These are phyloP conservation scores for Watersipora subatra DNA, from an alignment of 1,140 invertebrate genomes.

Conservation along the genomic window DNA sequence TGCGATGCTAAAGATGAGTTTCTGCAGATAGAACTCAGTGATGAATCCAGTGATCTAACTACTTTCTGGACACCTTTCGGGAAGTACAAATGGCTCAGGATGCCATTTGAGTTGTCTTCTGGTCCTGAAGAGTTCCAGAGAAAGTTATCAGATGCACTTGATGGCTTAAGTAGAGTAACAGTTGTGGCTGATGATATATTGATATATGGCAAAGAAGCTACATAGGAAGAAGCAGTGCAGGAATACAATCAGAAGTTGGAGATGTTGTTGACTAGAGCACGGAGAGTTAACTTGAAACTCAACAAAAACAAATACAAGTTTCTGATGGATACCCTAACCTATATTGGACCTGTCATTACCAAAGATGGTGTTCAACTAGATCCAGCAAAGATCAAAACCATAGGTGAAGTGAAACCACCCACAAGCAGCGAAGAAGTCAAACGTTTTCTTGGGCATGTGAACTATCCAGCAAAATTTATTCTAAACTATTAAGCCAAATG, in stretches of 20 bases:
- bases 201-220: constrained; percentile 9
- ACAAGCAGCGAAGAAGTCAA: constrained; percentile 8
- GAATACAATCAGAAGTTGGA: constrained; percentile 10
- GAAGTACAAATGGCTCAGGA: constrained; percentile 13
- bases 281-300: constrained; percentile 24
- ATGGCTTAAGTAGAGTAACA: constrained; percentile 8
- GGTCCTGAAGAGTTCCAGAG: constrained; percentile 13
- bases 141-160: constrained; percentile 7
- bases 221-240: constrained; percentile 7
- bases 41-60: constrained; percentile 13
- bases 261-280: not conserved
- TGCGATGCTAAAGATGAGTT: constrained; percentile 40
- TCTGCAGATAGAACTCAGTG: constrained; percentile 15
- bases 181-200: constrained; percentile 11
- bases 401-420: constrained; percentile 15
- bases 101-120: constrained; percentile 17
- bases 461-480: constrained; percentile 17
- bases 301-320: constrained; percentile 26
- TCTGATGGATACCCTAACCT: constrained; percentile 2
- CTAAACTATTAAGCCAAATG: constrained; percentile 9
- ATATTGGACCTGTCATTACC: constrained; percentile 21
- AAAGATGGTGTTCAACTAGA: constrained; percentile 30
- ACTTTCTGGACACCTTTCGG: constrained; percentile 18
- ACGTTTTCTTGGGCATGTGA: constrained; percentile 12
- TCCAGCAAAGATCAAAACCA: constrained; percentile 28